Conservation (phyloP, 1,140 invertebrate genomes). For the Eurytemora carolleeae region DNA sequence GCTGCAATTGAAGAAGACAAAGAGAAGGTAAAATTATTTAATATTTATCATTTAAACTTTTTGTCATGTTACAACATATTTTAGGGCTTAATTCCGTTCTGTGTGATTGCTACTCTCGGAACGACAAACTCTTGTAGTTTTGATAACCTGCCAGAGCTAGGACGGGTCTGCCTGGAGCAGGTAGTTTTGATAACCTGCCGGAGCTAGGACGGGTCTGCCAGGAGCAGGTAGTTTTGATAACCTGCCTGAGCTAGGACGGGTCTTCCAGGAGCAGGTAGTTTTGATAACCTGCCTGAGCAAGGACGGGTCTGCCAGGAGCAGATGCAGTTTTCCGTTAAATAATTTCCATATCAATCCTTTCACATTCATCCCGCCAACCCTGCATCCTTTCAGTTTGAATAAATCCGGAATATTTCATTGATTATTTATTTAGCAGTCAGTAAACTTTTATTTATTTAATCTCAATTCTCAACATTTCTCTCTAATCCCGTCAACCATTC, state of each 20-base stretch:
- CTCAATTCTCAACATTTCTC: too few relatives aligned
- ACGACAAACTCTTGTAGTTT: conserved; percentile 78
- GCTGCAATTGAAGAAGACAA: conserved; percentile 62
- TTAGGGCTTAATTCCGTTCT: conserved; percentile 73
- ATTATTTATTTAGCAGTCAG: too few relatives aligned
- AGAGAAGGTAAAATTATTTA: too few relatives aligned
- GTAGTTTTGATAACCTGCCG: conserved; percentile 67
- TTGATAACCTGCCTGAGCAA: background rate
- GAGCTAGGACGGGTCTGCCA: conserved; percentile 65
- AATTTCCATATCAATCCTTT: too few relatives aligned
- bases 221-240: background rate
- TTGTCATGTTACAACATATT: too few relatives aligned
- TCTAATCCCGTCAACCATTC: too few relatives aligned
- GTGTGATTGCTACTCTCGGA: conserved; percentile 61
- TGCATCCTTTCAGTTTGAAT: too few relatives aligned
- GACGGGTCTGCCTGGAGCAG: conserved; percentile 52
- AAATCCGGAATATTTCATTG: too few relatives aligned
- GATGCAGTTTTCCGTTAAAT: too few relatives aligned
- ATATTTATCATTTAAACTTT: too few relatives aligned
- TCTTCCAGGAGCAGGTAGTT: background rate
- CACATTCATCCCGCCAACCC: too few relatives aligned
- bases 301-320: background rate
- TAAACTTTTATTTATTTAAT: too few relatives aligned
- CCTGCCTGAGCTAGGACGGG: background rate
- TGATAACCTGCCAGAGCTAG: conserved; percentile 66